Evolutionary conservation across 2,888 invertebrate genomes (phyloP), one percentile per base, ranked within the genome.

Genomic region (Sinopyrophorus schimmeli): DNA sequence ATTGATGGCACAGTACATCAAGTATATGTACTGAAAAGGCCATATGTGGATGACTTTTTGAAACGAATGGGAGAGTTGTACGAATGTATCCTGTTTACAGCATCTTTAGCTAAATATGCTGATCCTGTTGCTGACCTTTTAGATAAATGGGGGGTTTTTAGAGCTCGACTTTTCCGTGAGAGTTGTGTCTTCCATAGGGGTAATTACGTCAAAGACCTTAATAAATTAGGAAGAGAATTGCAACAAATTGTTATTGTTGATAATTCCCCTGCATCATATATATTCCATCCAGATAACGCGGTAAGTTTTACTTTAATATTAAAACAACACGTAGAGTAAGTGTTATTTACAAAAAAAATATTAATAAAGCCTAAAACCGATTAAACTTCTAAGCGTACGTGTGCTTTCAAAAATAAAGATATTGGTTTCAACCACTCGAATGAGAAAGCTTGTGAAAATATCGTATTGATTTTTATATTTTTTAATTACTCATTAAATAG

Each of bases 231-330:
- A 52, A 83, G 99, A 59, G 95, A 97, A 77, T 80, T 99, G 73
- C 88, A 92, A 67, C 91, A 94, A 75, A 94, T 97, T 68, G 88
- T 99, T 68, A 99, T 99, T 69, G 92, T 99, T 62, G 99, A 99
- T 82, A 99, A 99, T 80, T 99, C 98, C 68, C 99, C 99, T 67
- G 97, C 97, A 69, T 96, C 96, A 61, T 99, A 99, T 77, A 95
- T 98, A 81, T 99, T 99, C 88, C 99, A 99, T 84, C 98, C 98
- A 71, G 96, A 98, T 75, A 99, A 99, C 80, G 98, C 98, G 76
- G 97, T 99, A 76, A 87, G 91, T 85, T 31, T 34, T 27, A 11
- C 14, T 24, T n/a, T n/a, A n/a, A n/a, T n/a, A n/a, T n/a, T n/a
- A n/a, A n/a, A n/a, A n/a, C n/a, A n/a, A n/a, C n/a, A n/a, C n/a